phyloP scores from a whole-genome alignment of 2,113 vertebrate species.

The Agelaius phoeniceus region DNA sequence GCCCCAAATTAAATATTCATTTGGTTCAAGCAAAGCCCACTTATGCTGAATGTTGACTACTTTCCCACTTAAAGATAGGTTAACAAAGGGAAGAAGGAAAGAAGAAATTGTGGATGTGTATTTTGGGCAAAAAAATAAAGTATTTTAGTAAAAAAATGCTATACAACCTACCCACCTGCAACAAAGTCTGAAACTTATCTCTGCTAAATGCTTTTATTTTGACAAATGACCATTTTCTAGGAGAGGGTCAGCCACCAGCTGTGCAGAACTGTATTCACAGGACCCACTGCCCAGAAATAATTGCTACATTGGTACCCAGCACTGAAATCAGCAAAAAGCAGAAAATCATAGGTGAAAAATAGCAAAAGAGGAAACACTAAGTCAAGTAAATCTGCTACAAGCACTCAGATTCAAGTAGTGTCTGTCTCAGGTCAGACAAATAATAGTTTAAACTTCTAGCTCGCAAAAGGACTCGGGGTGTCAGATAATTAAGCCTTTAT shows the following conservation, averaged over 20 bases:
- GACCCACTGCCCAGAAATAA: background rate
- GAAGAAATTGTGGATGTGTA: background rate
- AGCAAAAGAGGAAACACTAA: background rate
- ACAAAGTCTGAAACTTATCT: background rate
- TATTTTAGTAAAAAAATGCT: background rate
- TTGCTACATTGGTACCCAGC: background rate
- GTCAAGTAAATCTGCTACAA: background rate
- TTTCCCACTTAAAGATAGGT: background rate
- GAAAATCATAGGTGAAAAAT: background rate
- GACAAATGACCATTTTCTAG: background rate
- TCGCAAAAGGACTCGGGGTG: background rate
- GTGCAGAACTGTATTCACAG: background rate
- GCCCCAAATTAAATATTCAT: background rate
- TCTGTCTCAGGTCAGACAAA: background rate
- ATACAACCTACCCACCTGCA: rapidly evolving
- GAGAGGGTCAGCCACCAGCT: background rate
- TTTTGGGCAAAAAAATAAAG: background rate
- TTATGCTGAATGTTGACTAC: background rate
- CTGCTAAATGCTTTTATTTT: background rate
- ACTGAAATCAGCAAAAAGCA: background rate
- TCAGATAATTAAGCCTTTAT: background rate
- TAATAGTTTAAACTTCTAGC: background rate
- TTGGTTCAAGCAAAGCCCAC: background rate
- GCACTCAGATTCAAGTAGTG: background rate
- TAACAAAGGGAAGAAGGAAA: background rate